Evolutionary conservation across 2,888 invertebrate species (phyloP), one percentile per base, ranked within the genome.

Genomic region (Aradus depressus): DNA sequence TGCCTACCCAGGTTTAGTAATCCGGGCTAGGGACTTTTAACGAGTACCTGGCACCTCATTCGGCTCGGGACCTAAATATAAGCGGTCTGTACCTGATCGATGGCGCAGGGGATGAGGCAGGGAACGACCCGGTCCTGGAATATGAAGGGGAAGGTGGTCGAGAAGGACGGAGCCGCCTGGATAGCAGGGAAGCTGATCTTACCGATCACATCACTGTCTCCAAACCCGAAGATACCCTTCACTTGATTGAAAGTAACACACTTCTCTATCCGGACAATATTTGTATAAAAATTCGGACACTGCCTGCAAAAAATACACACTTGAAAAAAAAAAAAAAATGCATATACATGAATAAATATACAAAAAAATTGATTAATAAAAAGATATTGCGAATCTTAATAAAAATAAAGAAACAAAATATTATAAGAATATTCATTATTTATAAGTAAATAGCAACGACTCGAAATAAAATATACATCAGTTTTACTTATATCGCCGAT

Each of bases 241-340:
- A 91, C 93, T 71, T 98, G 97, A 69, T 98, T 99, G 65, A 85
- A 93, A 0, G 96, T 98, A 14, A 98, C 93, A 63, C 84, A 83
- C 67, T 86, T 92, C 69, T 95, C 92, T 64, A 98, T 84, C 60
- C 86, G 75, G 22, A 89, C 76, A 73, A 98, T 84, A 65, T 93
- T 97, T 62, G 82, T 84, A 68, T 96, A 97, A 70, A 97, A 93
- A 8, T 84, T 84, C 35, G 90, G 84, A 64, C 84, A 82, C 66
- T 84, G 80, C 0, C 59, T 59, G 37, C 22, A 57, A 57, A 47
- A 23, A n/a, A 26, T 10, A 10, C 6, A 21, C 16, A 16, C n/a
- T 19, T 41, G 6, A 37, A 16, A 37, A 8, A 54, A 51, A 23
- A 8, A 16, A 21, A 28, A n/a, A n/a, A n/a, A n/a, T n/a, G n/a